These are phyloP conservation scores for Verasper variegatus DNA, from an alignment of 2,113 vertebrate genomes.

Conservation along the genomic window DNA sequence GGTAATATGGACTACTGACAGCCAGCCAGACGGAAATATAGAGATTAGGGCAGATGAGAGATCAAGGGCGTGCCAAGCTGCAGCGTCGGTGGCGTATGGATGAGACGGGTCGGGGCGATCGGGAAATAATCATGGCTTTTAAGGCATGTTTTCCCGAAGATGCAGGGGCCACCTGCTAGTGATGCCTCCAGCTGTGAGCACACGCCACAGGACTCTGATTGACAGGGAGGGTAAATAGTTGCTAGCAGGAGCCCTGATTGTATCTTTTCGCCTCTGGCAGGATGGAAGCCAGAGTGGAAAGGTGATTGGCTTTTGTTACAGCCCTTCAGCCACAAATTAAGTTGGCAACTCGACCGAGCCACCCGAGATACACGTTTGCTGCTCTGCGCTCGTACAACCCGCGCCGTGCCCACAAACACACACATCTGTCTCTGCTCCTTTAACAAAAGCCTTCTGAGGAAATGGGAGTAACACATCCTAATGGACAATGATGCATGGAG, in stretches of 20 bases:
- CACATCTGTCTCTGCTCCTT: constrained; percentile 45
- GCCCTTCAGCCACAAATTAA: constrained; percentile 71
- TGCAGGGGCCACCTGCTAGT: constrained; percentile 54
- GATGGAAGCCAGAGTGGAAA: constrained; percentile 55
- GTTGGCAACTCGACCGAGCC: constrained; percentile 59
- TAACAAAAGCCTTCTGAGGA: constrained; percentile 27
- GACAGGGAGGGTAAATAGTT: constrained; percentile 80
- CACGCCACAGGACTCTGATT: constrained; percentile 69
- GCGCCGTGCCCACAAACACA: constrained; percentile 19
- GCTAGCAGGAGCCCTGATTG: constrained; percentile 75
- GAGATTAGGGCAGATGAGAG: constrained; percentile 37
- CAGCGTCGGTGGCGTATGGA: constrained; percentile 10
- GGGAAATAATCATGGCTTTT: constrained; percentile 62
- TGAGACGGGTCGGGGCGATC: constrained; percentile 35
- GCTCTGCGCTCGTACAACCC: constrained; percentile 16
- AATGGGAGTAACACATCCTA: constrained; percentile 32
- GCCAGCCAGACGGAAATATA: constrained; percentile 2
- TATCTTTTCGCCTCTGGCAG: constrained; percentile 71
- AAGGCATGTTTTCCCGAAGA: constrained; percentile 54
- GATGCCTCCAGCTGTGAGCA: constrained; percentile 62
- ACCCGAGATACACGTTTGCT: constrained; percentile 38
- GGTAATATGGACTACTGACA: constrained; percentile 8
- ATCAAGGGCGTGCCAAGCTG: constrained; percentile 37
- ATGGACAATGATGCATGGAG: constrained; percentile 32
- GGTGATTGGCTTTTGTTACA: constrained; percentile 74